A percentile compares a stretch with the other conserved stretches of the same genome.
phyloP scores from a whole-genome alignment of 1,140 invertebrate genomes.

The Aphaenogaster ashmeadi region DNA sequence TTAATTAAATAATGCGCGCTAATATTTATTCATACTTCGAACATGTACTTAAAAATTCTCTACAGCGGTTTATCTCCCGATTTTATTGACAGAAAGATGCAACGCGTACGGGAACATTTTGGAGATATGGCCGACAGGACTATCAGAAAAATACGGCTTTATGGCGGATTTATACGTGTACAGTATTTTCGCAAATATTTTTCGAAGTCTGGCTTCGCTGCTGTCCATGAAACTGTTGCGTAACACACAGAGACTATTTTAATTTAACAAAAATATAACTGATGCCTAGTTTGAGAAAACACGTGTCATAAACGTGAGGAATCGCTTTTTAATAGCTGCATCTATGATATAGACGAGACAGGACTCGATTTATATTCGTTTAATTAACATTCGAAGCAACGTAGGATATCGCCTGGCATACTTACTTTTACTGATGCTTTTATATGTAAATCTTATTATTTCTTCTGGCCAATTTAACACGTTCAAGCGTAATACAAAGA shows the following conservation, averaged over 20 bases:
- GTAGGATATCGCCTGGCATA: not conserved
- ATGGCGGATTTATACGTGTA: not conserved
- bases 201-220: not conserved
- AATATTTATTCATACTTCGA: not conserved
- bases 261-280: conserved; percentile 3
- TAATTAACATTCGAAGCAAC: not conserved
- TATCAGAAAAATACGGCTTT: conserved; percentile 13
- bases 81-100: conserved; percentile 5
- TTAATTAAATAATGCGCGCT: not conserved
- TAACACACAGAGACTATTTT: not conserved
- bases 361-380: not conserved
- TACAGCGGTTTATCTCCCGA: not conserved
- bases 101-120: not conserved
- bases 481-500: not conserved
- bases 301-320: not conserved
- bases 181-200: not conserved
- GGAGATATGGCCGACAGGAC: not conserved
- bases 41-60: not conserved
- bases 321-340: not conserved
- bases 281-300: not conserved
- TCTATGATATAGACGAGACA: not conserved
- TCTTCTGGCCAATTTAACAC: not conserved
- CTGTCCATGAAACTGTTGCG: not conserved
- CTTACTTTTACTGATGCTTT: not conserved
- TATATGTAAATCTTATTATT: not conserved